These are phyloP conservation scores for Eciton burchellii DNA, from an alignment of 1,140 invertebrate genomes.

Conservation along the genomic window DNA sequence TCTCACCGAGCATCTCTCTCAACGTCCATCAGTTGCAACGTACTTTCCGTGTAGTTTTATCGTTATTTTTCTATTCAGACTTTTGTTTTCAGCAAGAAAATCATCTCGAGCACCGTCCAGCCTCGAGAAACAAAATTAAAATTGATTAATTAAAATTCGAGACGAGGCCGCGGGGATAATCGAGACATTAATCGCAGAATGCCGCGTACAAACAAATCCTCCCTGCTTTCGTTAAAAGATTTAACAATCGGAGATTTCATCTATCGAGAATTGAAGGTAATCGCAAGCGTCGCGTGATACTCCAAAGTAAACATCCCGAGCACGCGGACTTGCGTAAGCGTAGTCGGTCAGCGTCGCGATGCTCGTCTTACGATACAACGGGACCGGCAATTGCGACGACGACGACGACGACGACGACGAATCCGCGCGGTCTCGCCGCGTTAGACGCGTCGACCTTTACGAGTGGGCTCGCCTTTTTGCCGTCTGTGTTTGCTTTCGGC, in stretches of 20 bases:
- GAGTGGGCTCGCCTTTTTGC: constrained; percentile 72
- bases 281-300: not conserved
- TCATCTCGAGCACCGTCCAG: too few relatives aligned
- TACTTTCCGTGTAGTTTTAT: too few relatives aligned
- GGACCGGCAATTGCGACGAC: not conserved
- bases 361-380: not conserved
- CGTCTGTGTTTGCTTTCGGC: constrained; percentile 77
- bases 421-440: not conserved
- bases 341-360: not conserved
- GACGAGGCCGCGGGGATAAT: too few relatives aligned
- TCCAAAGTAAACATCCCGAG: constrained; percentile 12
- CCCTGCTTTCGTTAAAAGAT: too few relatives aligned
- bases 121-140: too few relatives aligned
- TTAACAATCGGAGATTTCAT: too few relatives aligned
- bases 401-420: not conserved
- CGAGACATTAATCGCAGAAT: too few relatives aligned
- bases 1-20: not conserved
- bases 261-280: constrained; percentile 9
- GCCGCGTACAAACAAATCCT: not conserved
- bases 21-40: too few relatives aligned
- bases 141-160: too few relatives aligned
- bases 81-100: too few relatives aligned
- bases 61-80: too few relatives aligned
- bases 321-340: constrained; percentile 16
- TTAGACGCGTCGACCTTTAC: constrained; percentile 69